A percentile compares a stretch with the other conserved stretches of the same genome.
These are phyloP conservation scores for Rhombomys opimus DNA, from an alignment of 2,113 vertebrate species.

Conservation along the genomic window DNA sequence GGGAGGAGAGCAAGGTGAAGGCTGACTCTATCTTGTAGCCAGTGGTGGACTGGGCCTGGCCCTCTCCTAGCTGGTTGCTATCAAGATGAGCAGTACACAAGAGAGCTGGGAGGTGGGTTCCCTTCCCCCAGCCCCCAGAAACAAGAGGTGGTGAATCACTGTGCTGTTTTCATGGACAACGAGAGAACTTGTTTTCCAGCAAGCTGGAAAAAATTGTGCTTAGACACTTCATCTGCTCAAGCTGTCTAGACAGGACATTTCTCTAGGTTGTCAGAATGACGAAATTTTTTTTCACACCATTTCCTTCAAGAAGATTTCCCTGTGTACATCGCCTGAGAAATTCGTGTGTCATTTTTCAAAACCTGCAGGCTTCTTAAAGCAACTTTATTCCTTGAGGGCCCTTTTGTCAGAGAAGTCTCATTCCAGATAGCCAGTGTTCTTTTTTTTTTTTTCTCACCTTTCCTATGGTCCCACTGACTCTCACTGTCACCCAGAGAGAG, in stretches of 20 bases:
- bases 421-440: neutral
- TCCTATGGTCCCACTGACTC: neutral
- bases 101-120: neutral
- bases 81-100: neutral
- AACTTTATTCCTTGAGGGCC: neutral
- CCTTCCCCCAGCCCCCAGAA: neutral
- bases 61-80: neutral
- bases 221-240: neutral
- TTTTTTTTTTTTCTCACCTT: neutral
- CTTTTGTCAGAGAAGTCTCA: constrained; percentile 43
- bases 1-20: neutral
- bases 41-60: neutral
- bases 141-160: neutral
- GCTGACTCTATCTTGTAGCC: neutral
- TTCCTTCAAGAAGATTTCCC: neutral
- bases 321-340: neutral
- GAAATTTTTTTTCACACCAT: neutral
- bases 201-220: neutral
- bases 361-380: neutral
- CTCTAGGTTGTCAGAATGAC: constrained; percentile 15
- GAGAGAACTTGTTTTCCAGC: neutral
- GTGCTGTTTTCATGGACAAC: neutral
- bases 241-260: constrained; percentile 23
- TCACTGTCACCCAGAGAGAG: neutral
- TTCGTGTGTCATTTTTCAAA: constrained; percentile 18